Base-by-base conservation (phyloP, 2,888 invertebrate genomes). In the Agonum fuliginosum region DNA sequence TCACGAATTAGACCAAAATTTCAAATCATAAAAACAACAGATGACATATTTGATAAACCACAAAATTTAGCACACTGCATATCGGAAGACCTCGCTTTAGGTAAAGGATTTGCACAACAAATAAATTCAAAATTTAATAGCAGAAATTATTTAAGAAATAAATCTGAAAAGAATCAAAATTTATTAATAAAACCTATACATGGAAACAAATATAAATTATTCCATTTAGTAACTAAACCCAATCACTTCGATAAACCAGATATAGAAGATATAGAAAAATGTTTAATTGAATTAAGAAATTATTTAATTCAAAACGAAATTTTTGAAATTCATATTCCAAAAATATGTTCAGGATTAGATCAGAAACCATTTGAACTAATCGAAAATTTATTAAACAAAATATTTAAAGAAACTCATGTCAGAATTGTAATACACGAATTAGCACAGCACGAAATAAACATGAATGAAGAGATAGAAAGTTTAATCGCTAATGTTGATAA, bases 91-190 rank as follows among this genome's bases (percentile, higher is more conserved):
- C 54, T 54, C 4, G 5, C 62, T 3, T 62, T 74, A 62, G 62
- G 74, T 6, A 74, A 74, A 65, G 27, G 41, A 22, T 74, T 74
- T 65, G 58, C 74, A 43, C 12, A 74, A 74, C 74, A 74, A 74
- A 74, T 74, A 37, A 62, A 74, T 46, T 3, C 41, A 20, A 30
- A 62, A 6, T 74, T 74, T 62, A 24, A 62, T 41, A 74, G 74
- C 43, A 58, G 19, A 74, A 43, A 19, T 14, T 74, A 62, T 62
- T 74, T 74, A 62, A 10, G 20, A 27, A 37, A 62, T 22, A 34
- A 58, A 74, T 43, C 17, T 43, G 14, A 24, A 3, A 74, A 62
- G 27, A 34, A 62, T 41, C 20, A 62, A 14, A 62, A 74, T 12
- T 62, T 73, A 30, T 19, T 51, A 20, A 30, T 27, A 54, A 51